phyloP scores from a whole-genome alignment of 2,888 invertebrate species.

The Ceriagrion tenellum region DNA sequence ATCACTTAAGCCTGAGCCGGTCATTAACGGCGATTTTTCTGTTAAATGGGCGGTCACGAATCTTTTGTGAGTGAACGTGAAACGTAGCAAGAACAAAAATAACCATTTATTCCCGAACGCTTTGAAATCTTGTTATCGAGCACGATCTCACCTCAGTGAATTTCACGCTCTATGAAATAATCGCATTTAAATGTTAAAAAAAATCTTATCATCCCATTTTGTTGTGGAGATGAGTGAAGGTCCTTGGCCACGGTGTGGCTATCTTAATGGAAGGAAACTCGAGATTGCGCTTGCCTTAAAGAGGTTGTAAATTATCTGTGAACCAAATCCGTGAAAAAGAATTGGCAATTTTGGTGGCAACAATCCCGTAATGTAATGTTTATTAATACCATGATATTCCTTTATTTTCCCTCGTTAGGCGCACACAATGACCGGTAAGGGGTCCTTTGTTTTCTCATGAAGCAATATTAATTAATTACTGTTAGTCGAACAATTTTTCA shows the following conservation, averaged over 20 bases:
- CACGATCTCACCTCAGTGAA: neutral
- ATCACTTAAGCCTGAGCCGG: slow-evolving; percentile 24
- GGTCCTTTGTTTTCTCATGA: no score
- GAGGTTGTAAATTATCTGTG: neutral
- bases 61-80: neutral
- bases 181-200: slow-evolving; percentile 15
- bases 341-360: no score
- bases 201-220: neutral
- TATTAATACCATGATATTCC: no score
- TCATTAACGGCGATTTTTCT: slow-evolving; percentile 47
- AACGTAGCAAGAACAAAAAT: slow-evolving; percentile 15
- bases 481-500: no score
- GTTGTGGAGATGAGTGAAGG: neutral
- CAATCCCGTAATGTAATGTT: no score
- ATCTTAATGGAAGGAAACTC: neutral
- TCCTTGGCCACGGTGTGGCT: neutral
- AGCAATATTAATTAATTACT: no score
- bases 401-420: no score
- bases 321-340: neutral
- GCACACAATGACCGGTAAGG: no score
- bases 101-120: slow-evolving; percentile 16
- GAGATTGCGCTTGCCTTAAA: neutral
- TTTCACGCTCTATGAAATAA: slow-evolving; percentile 26
- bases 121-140: slow-evolving; percentile 22
- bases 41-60: slow-evolving; percentile 49